Conservation (phyloP, 1,140 invertebrate species). For the Orussus abietinus region DNA sequence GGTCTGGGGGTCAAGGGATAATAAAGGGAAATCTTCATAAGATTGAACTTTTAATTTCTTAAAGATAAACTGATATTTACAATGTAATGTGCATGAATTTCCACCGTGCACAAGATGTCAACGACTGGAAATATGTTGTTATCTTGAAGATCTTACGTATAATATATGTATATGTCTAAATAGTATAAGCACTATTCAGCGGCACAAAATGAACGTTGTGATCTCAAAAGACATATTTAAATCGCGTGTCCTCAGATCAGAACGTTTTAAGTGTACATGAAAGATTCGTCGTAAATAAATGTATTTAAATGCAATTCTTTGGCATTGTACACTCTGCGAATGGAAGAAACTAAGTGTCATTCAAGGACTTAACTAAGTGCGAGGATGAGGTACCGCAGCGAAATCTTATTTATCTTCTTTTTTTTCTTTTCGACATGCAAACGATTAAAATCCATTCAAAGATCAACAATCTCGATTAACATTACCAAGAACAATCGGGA, state of each 20-base stretch:
- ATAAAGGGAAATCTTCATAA: too few species aligned
- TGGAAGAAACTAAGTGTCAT: slow-evolving; percentile 6
- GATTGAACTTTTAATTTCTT: background rate
- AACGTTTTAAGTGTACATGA: slow-evolving; percentile 4
- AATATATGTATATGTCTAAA: background rate
- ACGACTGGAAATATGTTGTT: slow-evolving; percentile 4
- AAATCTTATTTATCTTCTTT: too few species aligned
- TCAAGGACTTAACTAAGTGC: too few species aligned
- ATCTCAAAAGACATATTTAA: background rate
- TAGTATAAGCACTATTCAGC: background rate
- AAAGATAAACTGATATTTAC: background rate
- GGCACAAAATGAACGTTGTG: slow-evolving; percentile 2
- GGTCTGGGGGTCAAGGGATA: too few species aligned
- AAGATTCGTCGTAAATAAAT: slow-evolving; percentile 17
- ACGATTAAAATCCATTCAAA: too few species aligned
- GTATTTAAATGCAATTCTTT: slow-evolving; percentile 47
- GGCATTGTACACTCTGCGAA: slow-evolving; percentile 33
- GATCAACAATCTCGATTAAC: too few species aligned
- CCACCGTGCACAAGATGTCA: too few species aligned
- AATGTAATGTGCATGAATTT: background rate
- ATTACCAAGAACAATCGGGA: too few species aligned
- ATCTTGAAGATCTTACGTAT: background rate
- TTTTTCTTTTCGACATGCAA: too few species aligned
- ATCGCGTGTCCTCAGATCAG: background rate
- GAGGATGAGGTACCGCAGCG: too few species aligned